Conservation (phyloP, 2,113 vertebrate genomes). For the Cyprinodon variegatus region DNA sequence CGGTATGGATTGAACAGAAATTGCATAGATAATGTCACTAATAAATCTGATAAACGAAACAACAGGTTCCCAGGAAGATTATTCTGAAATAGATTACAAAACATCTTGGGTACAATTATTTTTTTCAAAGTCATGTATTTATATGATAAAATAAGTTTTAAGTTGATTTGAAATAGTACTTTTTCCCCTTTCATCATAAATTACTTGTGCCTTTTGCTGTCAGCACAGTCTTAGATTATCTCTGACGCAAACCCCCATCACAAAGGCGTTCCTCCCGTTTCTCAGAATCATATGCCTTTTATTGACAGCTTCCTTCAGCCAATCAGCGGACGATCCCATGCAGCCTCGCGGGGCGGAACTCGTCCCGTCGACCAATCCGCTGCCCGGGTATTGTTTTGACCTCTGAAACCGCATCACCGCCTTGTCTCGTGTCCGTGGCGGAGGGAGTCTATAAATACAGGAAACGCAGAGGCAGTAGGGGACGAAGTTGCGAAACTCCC, state of each 20-base stretch:
- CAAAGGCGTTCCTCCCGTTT: conserved; percentile 67
- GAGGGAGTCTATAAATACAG: conserved; percentile 82
- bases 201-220: conserved; percentile 56
- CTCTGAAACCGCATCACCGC: conserved; percentile 82
- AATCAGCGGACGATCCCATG: conserved; percentile 34
- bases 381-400: conserved; percentile 76
- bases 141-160: background rate
- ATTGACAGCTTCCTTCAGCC: conserved; percentile 37
- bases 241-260: conserved; percentile 75
- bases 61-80: background rate
- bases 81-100: background rate
- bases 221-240: conserved; percentile 70
- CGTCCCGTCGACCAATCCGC: conserved; percentile 50
- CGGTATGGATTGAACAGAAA: background rate
- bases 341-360: conserved; percentile 16
- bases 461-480: conserved; percentile 39
- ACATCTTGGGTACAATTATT: background rate
- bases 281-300: conserved; percentile 48
- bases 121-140: background rate
- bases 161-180: conserved; percentile 4
- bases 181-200: conserved; percentile 27
- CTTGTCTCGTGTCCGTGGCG: conserved; percentile 79
- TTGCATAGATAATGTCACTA: background rate
- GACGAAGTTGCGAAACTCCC: conserved; percentile 82
- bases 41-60: background rate